A percentile compares a stretch with the other conserved stretches of the same genome.
Conservation (phyloP, 2,888 invertebrate genomes). For the Catocala fraxini region DNA sequence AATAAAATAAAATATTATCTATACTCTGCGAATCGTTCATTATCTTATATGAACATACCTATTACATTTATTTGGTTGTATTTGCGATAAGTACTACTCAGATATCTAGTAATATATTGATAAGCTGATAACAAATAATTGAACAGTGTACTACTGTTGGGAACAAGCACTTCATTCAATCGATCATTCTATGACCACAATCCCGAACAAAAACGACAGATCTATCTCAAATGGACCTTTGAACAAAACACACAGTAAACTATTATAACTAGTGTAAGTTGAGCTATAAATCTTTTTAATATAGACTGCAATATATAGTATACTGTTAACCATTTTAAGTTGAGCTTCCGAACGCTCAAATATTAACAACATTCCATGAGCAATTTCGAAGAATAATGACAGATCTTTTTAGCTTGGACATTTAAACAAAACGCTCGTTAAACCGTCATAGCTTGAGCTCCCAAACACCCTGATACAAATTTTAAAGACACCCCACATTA, state of each 20-base stretch:
- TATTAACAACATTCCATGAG: too few species aligned
- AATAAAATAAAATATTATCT: too few species aligned
- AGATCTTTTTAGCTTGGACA: background rate
- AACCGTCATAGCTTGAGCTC: constrained; percentile 17
- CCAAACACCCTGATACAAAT: constrained; percentile 13
- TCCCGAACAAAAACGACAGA: too few species aligned
- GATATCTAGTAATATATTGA: constrained; percentile 10
- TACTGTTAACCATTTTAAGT: too few species aligned
- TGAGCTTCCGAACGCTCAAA: too few species aligned
- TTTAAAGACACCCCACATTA: constrained; percentile 41
- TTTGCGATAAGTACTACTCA: background rate
- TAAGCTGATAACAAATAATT: constrained; percentile 8
- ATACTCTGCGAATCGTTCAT: background rate
- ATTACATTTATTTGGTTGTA: constrained; percentile 1
- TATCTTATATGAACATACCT: background rate
- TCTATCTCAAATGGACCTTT: too few species aligned
- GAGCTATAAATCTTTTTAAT: too few species aligned
- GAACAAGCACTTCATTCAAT: constrained; percentile 4
- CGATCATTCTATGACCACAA: too few species aligned
- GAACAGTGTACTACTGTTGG: constrained; percentile 6
- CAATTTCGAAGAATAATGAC: background rate
- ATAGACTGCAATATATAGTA: too few species aligned
- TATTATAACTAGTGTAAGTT: too few species aligned
- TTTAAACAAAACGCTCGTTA: background rate
- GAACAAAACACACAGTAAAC: too few species aligned